Evolutionary conservation across 2,113 vertebrate genomes (phyloP).

Genomic region (Myiozetetes cayanensis): DNA sequence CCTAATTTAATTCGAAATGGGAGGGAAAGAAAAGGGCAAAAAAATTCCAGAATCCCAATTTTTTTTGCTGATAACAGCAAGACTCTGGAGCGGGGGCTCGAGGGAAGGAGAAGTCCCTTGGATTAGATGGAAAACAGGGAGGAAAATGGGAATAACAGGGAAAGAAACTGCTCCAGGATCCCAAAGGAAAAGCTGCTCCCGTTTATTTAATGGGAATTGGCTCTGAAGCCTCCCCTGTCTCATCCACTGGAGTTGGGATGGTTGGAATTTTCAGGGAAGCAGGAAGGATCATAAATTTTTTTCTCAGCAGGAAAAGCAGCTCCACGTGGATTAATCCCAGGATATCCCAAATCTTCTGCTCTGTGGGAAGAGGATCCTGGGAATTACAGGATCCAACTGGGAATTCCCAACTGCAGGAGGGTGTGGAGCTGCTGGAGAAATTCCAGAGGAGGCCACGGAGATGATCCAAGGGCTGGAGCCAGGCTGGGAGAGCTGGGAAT

Average conservation of each 20-base stretch:
- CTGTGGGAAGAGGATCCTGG: fast-evolving
- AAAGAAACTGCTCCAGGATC: not conserved
- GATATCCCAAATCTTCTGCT: not conserved
- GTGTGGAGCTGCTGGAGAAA: no score
- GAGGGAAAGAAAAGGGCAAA: not conserved
- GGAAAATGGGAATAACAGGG: not conserved
- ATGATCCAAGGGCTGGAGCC: no score
- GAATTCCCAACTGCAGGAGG: no score
- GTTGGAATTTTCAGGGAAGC: not conserved
- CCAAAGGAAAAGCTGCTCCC: not conserved
- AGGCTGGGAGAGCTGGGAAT: not conserved
- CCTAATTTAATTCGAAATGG: not conserved
- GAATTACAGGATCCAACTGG: not conserved
- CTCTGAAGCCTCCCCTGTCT: not conserved
- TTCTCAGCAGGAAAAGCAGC: no score
- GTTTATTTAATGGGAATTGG: not conserved
- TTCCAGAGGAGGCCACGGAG: no score
- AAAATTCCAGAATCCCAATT: not conserved
- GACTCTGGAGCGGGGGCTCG: not conserved
- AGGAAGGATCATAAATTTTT: not conserved
- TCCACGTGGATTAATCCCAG: fast-evolving
- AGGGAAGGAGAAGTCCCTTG: conserved; percentile 5
- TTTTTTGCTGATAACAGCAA: conserved; percentile 29
- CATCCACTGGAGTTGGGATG: fast-evolving
- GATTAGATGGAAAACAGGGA: not conserved